Evolutionary conservation across 2,888 invertebrate species (phyloP).

Genomic region (Hypomecis atomaria): DNA sequence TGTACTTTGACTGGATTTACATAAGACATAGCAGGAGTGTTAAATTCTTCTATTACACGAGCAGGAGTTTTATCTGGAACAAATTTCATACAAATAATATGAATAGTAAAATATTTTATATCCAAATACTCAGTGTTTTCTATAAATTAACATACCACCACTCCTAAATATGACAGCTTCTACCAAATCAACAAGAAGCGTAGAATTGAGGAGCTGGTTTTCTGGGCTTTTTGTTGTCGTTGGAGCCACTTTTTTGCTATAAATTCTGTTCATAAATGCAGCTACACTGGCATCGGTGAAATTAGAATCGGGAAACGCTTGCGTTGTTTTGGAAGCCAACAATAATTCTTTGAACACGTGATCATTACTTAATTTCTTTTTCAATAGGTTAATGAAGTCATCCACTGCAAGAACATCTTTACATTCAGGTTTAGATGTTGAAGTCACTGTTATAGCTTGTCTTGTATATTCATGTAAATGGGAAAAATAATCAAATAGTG

Average conservation of each 20-base stretch:
- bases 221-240: conserved; percentile 58
- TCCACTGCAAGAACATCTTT: conserved; percentile 66
- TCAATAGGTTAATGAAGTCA: conserved; percentile 69
- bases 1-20: conserved; percentile 68
- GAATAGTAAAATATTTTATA: not conserved
- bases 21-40: conserved; percentile 46
- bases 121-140: not conserved
- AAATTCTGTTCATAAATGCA: conserved; percentile 68
- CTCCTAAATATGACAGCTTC: conserved; percentile 78
- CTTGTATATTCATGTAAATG: conserved; percentile 59
- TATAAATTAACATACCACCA: conserved; percentile 55
- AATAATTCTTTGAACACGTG: conserved; percentile 66
- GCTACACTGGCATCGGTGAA: conserved; percentile 66
- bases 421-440: conserved; percentile 52
- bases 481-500: conserved; percentile 65
- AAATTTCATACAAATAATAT: not conserved
- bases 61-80: conserved; percentile 56
- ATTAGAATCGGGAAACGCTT: conserved; percentile 50
- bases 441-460: conserved; percentile 46
- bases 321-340: conserved; percentile 50
- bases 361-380: conserved; percentile 69
- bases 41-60: conserved; percentile 45
- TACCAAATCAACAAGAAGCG: conserved; percentile 73
- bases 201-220: conserved; percentile 69
- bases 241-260: conserved; percentile 63